Base-by-base conservation (phyloP, 2,888 invertebrate genomes). In the Epirrhoe tristata region DNA sequence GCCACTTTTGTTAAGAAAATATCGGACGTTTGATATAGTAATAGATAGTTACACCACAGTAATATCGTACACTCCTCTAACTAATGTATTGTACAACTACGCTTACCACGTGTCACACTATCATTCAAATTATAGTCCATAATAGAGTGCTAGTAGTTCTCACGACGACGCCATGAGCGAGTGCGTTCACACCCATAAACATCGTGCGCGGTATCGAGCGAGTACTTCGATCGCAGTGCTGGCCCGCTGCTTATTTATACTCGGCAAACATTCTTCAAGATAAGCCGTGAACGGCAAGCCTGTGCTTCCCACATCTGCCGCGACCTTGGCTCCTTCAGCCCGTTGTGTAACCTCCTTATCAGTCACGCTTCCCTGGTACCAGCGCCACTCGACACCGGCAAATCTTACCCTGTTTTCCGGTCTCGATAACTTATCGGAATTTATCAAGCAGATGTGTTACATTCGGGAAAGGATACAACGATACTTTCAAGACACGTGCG, bases 221-320 rank as follows among this genome's bases (percentile, higher is more conserved):
- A 76, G 79, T 77, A 79, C 80, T 81, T 77, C 79, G 82, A 80
- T 80, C 83, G 80, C 73, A 71, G 76, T 76, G 74, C 72, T 74
- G 77, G 73, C 74, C 79, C 81, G 85, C 83, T 86, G 86, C 87
- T 87, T 93, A 88, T 93, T 93, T 91, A 87, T 84, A 81, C 82
- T 85, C 77, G 74, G 86, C 87, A 91, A 93, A 93, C 89, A 91
- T 82, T 83, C 79, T 75, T 74, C 72, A 75, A 86, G 92, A 93
- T 91, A 92, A 90, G 89, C 83, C 72, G 81, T 91, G 85, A 91
- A 91, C 88, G 88, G 80, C 84, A 81, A 79, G 88, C 84, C 84
- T 93, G 88, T 92, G 86, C 89, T 91, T 91, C 90, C 89, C 91
- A 91, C 92, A 91, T 91, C 93, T 91, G 92, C 87, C 82, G 80